Evolutionary conservation across 1,140 invertebrate species (phyloP), one percentile per base, ranked within the genome.

Genomic region (Drosophila saltans): DNA sequence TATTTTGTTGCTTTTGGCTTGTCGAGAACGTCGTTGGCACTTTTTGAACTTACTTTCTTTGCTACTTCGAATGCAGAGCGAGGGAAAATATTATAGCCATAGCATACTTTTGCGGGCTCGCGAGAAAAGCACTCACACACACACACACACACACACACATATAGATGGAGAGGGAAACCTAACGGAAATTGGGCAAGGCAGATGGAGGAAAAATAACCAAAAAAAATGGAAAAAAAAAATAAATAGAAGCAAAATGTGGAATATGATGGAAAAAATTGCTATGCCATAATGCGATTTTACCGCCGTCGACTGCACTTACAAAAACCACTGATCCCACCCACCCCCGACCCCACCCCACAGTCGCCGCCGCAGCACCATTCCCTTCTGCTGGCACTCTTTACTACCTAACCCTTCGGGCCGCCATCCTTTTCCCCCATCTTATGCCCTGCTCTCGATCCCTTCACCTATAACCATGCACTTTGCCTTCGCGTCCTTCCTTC

Each of bases 1-100:
- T 86, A 82, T 82, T 88, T 86, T 86, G 83, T 74, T 88, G 72
- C 72, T 73, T 57, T 61, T 75, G 55, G 80, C 52, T 69, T 52
- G 45, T 52, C 45, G 45, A 52, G 45, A 24, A 52, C 76, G 66
- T 76, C 55, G 64, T 70, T 83, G 79, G 79, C 75, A 82, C 69
- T 86, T 88, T 77, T 80, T 76, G 79, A 81, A 79, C 66, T 80
- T 24, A 59, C 52, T 33, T 21, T 26, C 1, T 45, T 61, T n/a
- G 36, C 21, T 40, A 10, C 24, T 48, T 36, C 33, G 24, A 57
- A 28, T 28, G 21, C 26, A 33, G 36, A 58, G 16, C 52, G 9
- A 69, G 59, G 67, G 45, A 75, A 78, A 78, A 78, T 78, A 78
- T 72, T 75, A 78, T 72, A 67, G 36, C 59, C 11, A 57, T 59